Evolutionary conservation across 2,113 vertebrate genomes (phyloP), one percentile per base, ranked within the genome.

Genomic region (Myotis lucifugus): DNA sequence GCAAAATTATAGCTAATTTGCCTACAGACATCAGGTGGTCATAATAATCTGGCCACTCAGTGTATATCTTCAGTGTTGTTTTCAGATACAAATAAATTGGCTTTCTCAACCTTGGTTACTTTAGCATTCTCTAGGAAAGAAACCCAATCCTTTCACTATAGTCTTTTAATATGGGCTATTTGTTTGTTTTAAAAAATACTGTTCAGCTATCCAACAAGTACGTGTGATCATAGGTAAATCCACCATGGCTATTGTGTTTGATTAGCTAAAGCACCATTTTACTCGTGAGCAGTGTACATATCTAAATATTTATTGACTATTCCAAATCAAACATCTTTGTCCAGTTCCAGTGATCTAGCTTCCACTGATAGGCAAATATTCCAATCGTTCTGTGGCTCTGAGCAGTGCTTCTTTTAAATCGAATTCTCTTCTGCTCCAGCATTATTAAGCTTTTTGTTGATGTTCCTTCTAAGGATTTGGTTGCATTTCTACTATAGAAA

Each of bases 401-500:
- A 69, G 69, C 40, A 64, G 23, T 78, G 21, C 2, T 48, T 77
- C 82, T 79, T 56, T 92, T 52, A 70, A 86, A 40, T 50, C 18
- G 42, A 88, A 66, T 91, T 88, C 27, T 48, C 6, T 64, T 86
- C 34, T 54, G 13, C 25, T 17, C 13, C 27, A 32, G 6, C 27
- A 19, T 93, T n/a, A 15, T 61, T 87, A 32, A 74, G 25, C 12
- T 96, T 50, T 93, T n/a, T 88, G 7, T 67, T 84, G 73, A 8
- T n/a, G 73, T 83, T 29, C n/a, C 5, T 12, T 79, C 18, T 34
- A 46, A 88, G 21, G 40, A 66, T 27, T 54, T 92, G 73, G 11
- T 85, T 86, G 21, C 52, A 72, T 84, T 95, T 96, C 73, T 91
- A 13, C 23, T 59, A 19, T 37, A 61, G 64, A 93, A 88, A 84